Evolutionary conservation across 2,888 invertebrate species (phyloP), one percentile per base, ranked within the genome.

Genomic region (Cheilosia pagana): DNA sequence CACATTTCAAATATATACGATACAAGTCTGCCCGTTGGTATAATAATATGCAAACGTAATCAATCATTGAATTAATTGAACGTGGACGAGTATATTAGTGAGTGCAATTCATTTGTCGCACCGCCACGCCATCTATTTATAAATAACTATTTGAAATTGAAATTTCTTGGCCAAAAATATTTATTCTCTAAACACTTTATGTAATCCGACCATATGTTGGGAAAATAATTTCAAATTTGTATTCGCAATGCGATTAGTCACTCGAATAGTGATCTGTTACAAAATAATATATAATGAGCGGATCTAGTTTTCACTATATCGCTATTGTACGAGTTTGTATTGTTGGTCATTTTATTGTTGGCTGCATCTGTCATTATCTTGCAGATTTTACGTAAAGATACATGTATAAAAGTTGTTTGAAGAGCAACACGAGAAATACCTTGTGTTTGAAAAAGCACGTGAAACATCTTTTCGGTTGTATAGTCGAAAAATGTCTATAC

Each of bases 61-160:
- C 74, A 78, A 79, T 83, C 78, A 78, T 48, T 59, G 59, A 74
- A 78, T 83, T 75, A 83, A 83, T 83, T 83, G 79, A 83, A 79
- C 70, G 79, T 63, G 63, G 31, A 79, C 83, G 79, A 83, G 41
- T 67, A 65, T 75, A 65, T 78, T 70, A 65, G 83, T 68, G 72
- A 83, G 39, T 78, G 74, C 74, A 74, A 68, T 79, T 79, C 43
- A 70, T 78, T 74, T 75, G 68, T 82, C 77, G 62, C 62, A 62
- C 62, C 67, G 45, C 41, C 31, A 35, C 23, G 16, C 0, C 23
- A 10, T 31, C 45, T 41, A 62, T 62, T 52, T 55, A 45, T 71
- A 59, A 19, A 53, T 41, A 14, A 6, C 12, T 35, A n/a, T 71
- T 52, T 57, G 16, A 76, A 67, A 55, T 68, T 25, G 41, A 55